These are phyloP conservation scores for Miniopterus natalensis DNA, from an alignment of 2,113 vertebrate species.

Conservation along the genomic window DNA sequence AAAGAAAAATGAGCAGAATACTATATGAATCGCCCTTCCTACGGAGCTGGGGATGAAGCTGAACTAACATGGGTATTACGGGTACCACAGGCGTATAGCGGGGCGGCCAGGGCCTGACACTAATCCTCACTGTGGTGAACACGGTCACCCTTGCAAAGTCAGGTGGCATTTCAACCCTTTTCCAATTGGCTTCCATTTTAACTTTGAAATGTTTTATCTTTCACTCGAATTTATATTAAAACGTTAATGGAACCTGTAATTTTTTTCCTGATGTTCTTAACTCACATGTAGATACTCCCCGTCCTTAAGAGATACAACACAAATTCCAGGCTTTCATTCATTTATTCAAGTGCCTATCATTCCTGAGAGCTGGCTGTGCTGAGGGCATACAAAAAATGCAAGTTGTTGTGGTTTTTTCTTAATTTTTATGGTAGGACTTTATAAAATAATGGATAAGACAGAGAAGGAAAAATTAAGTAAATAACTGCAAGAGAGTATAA, in stretches of 20 bases:
- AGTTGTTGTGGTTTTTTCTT: not conserved
- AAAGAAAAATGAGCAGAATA: constrained; percentile 1
- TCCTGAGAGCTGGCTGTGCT: not conserved
- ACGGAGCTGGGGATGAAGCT: not conserved
- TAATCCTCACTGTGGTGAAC: not conserved
- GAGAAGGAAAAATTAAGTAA: not conserved
- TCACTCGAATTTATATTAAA: not conserved
- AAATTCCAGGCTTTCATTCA: not conserved
- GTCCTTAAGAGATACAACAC: not conserved
- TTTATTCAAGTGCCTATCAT: not conserved
- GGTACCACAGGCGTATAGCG: not conserved
- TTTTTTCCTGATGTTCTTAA: constrained; percentile 16
- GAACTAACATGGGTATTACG: not conserved
- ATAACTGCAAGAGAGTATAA: not conserved
- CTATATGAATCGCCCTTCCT: not conserved
- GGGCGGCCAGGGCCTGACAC: not conserved
- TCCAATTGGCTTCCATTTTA: not conserved
- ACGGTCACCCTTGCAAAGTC: not conserved
- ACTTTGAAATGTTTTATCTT: not conserved
- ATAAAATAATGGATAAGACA: not conserved
- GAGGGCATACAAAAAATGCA: not conserved
- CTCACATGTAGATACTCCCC: not conserved
- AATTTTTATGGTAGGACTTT: not conserved
- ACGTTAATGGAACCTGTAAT: not conserved
- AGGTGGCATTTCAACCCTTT: not conserved